phyloP scores from a whole-genome alignment of 2,797 vertebrate genomes.

The Helarctos malayanus region DNA sequence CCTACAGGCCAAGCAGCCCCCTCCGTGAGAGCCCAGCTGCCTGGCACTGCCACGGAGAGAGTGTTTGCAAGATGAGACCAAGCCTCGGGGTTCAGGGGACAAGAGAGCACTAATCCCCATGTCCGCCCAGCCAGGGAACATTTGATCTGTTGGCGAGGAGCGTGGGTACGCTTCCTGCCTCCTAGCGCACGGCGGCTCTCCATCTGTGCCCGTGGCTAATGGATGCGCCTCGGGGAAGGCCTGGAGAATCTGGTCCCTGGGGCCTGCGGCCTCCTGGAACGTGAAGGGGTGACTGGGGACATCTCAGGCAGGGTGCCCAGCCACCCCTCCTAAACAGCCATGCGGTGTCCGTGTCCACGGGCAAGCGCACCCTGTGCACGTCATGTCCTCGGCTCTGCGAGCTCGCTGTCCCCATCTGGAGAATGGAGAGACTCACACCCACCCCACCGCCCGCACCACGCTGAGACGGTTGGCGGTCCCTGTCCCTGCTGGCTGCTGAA shows the following conservation, averaged over 20 bases:
- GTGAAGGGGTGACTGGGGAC: not conserved
- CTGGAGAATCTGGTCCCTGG: not conserved
- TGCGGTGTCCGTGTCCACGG: fast-evolving
- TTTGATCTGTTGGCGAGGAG: constrained; percentile 28
- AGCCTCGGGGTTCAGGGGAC: fast-evolving
- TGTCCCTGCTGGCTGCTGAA: not conserved
- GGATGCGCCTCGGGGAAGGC: not conserved
- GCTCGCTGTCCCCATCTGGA: not conserved
- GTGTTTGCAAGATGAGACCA: not conserved
- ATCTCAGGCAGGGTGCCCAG: not conserved
- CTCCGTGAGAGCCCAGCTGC: constrained; percentile 62
- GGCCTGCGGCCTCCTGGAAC: not conserved
- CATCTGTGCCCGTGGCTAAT: constrained; percentile 55
- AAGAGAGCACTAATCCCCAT: not conserved
- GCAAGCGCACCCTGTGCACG: not conserved
- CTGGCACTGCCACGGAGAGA: not conserved
- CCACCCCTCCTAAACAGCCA: no score
- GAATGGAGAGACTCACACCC: no score
- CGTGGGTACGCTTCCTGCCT: not conserved
- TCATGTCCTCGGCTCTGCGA: not conserved
- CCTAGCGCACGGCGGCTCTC: fast-evolving
- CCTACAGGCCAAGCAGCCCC: not conserved
- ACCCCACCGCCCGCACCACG: fast-evolving
- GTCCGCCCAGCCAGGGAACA: not conserved
- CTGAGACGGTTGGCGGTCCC: fast-evolving